Evolutionary conservation across 2,888 invertebrate species (phyloP).

Genomic region (Neria commutata): DNA sequence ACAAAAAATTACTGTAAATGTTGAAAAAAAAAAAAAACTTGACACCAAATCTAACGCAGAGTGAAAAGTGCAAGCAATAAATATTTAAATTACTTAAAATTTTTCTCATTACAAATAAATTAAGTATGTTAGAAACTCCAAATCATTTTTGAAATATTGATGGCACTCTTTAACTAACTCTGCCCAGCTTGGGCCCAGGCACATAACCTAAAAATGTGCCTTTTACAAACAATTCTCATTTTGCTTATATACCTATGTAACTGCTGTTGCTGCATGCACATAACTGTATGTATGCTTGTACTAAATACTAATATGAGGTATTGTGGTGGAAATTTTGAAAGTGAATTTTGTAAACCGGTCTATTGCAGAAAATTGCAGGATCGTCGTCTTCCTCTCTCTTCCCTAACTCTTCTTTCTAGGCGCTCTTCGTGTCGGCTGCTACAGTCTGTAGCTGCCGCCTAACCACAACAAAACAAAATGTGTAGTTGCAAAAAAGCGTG

Average conservation of each 20-base stretch:
- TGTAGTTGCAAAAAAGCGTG: constrained; percentile 21
- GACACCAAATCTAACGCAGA: no score
- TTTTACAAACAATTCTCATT: constrained; percentile 42
- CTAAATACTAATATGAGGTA: constrained; percentile 21
- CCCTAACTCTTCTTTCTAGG: no score
- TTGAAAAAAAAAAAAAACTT: no score
- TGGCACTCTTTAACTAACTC: constrained; percentile 25
- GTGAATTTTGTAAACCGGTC: constrained; percentile 62
- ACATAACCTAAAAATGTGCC: no score
- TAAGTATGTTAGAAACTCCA: background rate
- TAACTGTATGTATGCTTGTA: no score
- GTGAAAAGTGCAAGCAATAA: background rate
- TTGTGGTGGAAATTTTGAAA: constrained; percentile 57
- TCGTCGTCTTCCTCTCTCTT: constrained; percentile 31
- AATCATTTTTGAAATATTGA: constrained; percentile 46
- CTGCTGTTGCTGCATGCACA: constrained; percentile 31
- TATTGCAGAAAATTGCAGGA: constrained; percentile 63
- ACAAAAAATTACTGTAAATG: no score
- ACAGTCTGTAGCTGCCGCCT: background rate
- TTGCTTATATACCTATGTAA: constrained; percentile 48
- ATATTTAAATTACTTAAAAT: background rate
- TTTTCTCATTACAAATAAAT: constrained; percentile 5
- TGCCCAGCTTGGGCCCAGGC: no score
- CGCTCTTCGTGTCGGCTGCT: constrained; percentile 14
- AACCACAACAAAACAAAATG: constrained; percentile 11